These are phyloP conservation scores for Pycnonotus jocosus DNA, from an alignment of 2,113 vertebrate species.

Conservation along the genomic window DNA sequence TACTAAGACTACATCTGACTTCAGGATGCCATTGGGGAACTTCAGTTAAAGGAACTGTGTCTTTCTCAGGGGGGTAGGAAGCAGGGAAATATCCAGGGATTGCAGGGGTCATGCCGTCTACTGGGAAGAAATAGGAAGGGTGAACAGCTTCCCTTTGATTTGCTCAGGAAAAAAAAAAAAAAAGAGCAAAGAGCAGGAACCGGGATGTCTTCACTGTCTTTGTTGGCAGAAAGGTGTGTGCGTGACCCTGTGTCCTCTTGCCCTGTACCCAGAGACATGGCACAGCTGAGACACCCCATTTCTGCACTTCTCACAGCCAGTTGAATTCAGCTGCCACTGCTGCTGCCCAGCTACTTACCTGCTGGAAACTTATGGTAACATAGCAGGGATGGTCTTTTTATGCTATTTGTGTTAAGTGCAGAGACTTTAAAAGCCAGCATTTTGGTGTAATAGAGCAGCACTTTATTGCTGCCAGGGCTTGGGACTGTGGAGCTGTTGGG, in stretches of 20 bases:
- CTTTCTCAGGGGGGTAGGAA: background rate
- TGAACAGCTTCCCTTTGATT: background rate
- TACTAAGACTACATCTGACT: background rate
- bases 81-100: background rate
- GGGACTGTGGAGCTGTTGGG: background rate
- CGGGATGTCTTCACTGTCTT: background rate
- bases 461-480: background rate
- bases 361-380: background rate
- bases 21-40: background rate
- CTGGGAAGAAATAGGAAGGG: background rate
- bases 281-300: background rate
- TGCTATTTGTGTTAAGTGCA: background rate
- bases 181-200: background rate
- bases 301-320: background rate
- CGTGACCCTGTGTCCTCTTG: background rate
- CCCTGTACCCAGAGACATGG: background rate
- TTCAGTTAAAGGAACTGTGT: background rate
- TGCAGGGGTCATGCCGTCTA: background rate
- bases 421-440: background rate
- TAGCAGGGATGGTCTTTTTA: background rate
- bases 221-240: background rate
- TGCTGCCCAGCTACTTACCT: background rate
- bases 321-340: background rate
- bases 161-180: background rate
- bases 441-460: background rate